Base-by-base conservation (phyloP, 2,888 invertebrate species). In the Sesia apiformis region DNA sequence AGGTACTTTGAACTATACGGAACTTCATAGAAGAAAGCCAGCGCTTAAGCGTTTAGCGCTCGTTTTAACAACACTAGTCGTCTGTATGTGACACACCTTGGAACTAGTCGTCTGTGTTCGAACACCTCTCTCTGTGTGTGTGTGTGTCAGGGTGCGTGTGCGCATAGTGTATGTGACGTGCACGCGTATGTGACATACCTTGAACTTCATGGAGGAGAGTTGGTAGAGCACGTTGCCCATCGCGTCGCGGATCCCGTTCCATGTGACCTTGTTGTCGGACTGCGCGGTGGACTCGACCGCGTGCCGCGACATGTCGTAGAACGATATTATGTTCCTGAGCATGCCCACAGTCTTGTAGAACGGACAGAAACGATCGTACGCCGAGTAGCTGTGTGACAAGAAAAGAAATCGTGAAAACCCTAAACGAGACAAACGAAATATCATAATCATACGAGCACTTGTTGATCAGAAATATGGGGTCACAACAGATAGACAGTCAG, bases 341-440 rank as follows among this genome's bases (percentile, higher is more conserved):
- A 99, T 99, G 67, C 98, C 99, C 58, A 98, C 97, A 8, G 99
- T 99, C 92, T 99, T 99, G 93, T 99, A 99, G 93, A 99, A 99
- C 72, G 99, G 99, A 78, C 99, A 99, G 93, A 98, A 99, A 62
- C 99, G 94, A 90, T 97, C 97, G 89, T 97, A 97, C 1, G 96
- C 90, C 3, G 97, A 96, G 85, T 97, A 96, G 74, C 94, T 93
- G 80, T 0, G 58, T 62, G 53, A 38, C 5, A 42, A 56, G 7
- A 23, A 23, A 23, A 23, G 23, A 52, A 8, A 39, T 23, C 23
- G 23, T 23, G 23, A 23, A 23, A 23, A 23, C 2, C 23, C 23
- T 23, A 2, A 23, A 23, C 23, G 23, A 23, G 23, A 23, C 23
- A 23, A 23, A 23, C 1, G 23, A 23, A 23, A 23, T 1, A 23